Conservation (phyloP, 2,888 invertebrate species). For the Trachelus stipa region DNA sequence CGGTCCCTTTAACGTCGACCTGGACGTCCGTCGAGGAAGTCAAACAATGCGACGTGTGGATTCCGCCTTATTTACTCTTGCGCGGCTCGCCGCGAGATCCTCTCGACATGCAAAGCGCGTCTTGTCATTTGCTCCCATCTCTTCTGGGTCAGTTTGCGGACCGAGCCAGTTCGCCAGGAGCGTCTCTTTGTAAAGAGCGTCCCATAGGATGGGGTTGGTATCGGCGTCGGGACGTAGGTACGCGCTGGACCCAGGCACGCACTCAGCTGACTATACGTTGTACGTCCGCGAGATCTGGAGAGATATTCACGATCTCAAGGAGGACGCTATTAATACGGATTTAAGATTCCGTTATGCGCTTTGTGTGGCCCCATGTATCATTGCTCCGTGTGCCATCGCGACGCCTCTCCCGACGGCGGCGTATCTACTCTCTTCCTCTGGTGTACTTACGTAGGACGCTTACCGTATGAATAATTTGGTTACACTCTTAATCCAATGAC, state of each 20-base stretch:
- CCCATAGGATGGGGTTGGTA: neutral
- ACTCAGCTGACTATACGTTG: neutral
- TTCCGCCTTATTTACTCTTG: slow-evolving; percentile 61
- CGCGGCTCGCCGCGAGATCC: slow-evolving; percentile 30
- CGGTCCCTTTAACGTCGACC: slow-evolving; percentile 61
- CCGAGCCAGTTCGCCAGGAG: slow-evolving; percentile 15
- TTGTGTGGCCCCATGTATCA: slow-evolving; percentile 62
- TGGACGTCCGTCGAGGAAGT: slow-evolving; percentile 59
- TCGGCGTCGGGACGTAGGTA: neutral
- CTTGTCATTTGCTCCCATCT: slow-evolving; percentile 59
- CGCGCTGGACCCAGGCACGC: neutral
- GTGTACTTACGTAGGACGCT: slow-evolving; percentile 32
- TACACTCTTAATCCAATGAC: slow-evolving; percentile 58
- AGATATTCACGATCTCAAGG: slow-evolving; percentile 16
- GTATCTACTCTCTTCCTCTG: neutral
- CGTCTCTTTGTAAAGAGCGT: slow-evolving; percentile 19
- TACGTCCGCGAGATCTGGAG: neutral
- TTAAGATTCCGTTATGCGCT: slow-evolving; percentile 58
- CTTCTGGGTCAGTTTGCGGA: slow-evolving; percentile 49
- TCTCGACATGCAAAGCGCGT: slow-evolving; percentile 60
- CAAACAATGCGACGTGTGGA: slow-evolving; percentile 64
- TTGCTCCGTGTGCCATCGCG: neutral
- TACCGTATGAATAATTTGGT: slow-evolving; percentile 57
- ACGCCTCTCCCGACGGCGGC: neutral
- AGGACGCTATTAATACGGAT: slow-evolving; percentile 59